Conservation (phyloP, 2,888 invertebrate species). For the Cordylochernes scorpioides region DNA sequence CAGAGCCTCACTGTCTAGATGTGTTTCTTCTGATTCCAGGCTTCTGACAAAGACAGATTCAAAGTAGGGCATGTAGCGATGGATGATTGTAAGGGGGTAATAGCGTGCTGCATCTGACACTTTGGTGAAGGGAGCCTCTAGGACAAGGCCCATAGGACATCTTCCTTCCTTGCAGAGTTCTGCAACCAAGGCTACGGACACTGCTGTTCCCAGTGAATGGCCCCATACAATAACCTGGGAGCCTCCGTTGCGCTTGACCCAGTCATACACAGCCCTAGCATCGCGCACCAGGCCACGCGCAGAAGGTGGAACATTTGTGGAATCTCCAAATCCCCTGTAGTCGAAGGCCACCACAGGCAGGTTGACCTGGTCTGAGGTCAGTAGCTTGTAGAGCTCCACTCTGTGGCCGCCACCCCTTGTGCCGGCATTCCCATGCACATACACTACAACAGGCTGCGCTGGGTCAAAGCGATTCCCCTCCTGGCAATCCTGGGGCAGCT, state of each 20-base stretch:
- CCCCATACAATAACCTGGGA: constrained; percentile 67
- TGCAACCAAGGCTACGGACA: constrained; percentile 40
- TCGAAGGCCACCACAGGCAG: constrained; percentile 54
- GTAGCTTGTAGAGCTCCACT: constrained; percentile 41
- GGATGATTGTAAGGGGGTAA: constrained; percentile 57
- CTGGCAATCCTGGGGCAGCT: too few relatives aligned
- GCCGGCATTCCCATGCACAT: constrained; percentile 47
- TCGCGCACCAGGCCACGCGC: constrained; percentile 64
- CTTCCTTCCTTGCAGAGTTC: constrained; percentile 28
- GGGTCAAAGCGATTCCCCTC: too few relatives aligned
- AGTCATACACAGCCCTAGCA: constrained; percentile 44
- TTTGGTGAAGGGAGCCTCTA: constrained; percentile 83
- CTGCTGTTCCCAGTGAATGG: constrained; percentile 59
- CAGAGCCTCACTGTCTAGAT: constrained; percentile 9
- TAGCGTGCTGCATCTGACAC: constrained; percentile 55
- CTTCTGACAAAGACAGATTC: constrained; percentile 47
- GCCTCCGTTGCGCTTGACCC: constrained; percentile 34
- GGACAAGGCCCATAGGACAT: constrained; percentile 37
- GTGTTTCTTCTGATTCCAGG: constrained; percentile 30
- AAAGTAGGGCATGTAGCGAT: constrained; percentile 57
- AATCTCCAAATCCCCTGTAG: constrained; percentile 39
- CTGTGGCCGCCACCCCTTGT: constrained; percentile 41
- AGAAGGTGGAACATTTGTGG: constrained; percentile 25
- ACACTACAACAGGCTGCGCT: constrained; percentile 35
- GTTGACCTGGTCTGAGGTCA: constrained; percentile 29